A percentile compares a stretch with the other conserved stretches of the same genome.
Conservation (phyloP, 2,888 invertebrate genomes). For the Lasioglossum figueresi region DNA sequence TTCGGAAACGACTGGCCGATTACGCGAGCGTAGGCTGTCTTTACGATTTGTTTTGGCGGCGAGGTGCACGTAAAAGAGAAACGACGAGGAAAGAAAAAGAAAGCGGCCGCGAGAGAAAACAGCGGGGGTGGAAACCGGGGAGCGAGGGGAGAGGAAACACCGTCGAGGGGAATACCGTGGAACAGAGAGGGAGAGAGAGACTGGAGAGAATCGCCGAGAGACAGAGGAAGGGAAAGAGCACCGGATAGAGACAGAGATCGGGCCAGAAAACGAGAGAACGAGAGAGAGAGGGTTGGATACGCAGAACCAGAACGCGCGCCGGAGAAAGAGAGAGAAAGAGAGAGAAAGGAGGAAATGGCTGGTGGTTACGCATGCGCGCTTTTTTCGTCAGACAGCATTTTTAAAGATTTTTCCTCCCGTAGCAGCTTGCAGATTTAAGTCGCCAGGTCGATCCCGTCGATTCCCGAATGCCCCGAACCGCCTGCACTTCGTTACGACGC, state of each 20-base stretch:
- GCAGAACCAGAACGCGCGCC: constrained; percentile 52
- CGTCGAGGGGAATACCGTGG: constrained; percentile 32
- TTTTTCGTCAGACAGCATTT: constrained; percentile 80
- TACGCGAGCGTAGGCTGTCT: constrained; percentile 72
- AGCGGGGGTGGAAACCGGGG: neutral
- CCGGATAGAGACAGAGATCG: constrained; percentile 19
- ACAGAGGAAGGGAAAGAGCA: constrained; percentile 39
- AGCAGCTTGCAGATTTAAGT: constrained; percentile 73
- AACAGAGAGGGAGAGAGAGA: neutral
- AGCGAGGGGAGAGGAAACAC: neutral
- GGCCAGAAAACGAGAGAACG: constrained; percentile 31
- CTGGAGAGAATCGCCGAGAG: constrained; percentile 27
- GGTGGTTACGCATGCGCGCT: constrained; percentile 77
- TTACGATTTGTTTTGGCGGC: constrained; percentile 82
- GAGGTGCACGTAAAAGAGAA: constrained; percentile 62
- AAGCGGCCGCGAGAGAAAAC: neutral
- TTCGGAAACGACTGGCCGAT: constrained; percentile 68
- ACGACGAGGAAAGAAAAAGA: constrained; percentile 48
- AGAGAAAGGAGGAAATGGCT: constrained; percentile 65
- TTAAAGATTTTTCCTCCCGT: constrained; percentile 80
- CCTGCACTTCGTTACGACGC: constrained; percentile 56
- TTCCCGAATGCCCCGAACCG: constrained; percentile 62
- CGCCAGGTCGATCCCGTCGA: constrained; percentile 73
- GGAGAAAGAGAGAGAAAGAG: constrained; percentile 34
- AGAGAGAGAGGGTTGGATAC: constrained; percentile 69